Evolutionary conservation across 1,140 invertebrate genomes (phyloP).

Genomic region (Nixonia krombeini): DNA sequence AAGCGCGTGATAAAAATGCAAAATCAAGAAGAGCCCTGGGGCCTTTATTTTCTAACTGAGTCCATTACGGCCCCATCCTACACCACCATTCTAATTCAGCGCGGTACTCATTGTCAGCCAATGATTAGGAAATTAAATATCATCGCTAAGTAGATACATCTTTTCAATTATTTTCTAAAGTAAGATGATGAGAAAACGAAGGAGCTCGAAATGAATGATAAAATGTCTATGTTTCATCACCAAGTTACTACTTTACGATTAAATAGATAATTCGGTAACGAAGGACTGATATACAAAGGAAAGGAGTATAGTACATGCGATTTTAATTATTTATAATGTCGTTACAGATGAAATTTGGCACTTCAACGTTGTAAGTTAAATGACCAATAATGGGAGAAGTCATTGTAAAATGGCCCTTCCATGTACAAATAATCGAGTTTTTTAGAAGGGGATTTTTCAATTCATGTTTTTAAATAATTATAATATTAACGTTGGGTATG

Average conservation of each 20-base stretch:
- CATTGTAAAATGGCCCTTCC: no score
- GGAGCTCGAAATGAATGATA: conserved; percentile 19
- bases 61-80: conserved; percentile 60
- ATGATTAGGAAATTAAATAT: conserved; percentile 43
- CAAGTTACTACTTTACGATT: conserved; percentile 31
- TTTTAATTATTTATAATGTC: not conserved
- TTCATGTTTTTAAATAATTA: not conserved
- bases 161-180: conserved; percentile 33
- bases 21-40: conserved; percentile 61
- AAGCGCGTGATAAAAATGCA: conserved; percentile 43
- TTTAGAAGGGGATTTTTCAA: not conserved
- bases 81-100: conserved; percentile 43
- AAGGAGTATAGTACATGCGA: not conserved
- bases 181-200: not conserved
- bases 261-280: conserved; percentile 25
- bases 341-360: not conserved
- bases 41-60: conserved; percentile 64
- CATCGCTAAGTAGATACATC: conserved; percentile 39
- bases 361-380: not conserved
- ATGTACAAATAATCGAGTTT: no score
- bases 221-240: conserved; percentile 20
- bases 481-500: not conserved
- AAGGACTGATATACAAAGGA: conserved; percentile 6
- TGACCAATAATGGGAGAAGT: not conserved
- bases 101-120: conserved; percentile 45